Evolutionary conservation across 2,113 vertebrate species (phyloP).

Genomic region (Catharus bicknelli): DNA sequence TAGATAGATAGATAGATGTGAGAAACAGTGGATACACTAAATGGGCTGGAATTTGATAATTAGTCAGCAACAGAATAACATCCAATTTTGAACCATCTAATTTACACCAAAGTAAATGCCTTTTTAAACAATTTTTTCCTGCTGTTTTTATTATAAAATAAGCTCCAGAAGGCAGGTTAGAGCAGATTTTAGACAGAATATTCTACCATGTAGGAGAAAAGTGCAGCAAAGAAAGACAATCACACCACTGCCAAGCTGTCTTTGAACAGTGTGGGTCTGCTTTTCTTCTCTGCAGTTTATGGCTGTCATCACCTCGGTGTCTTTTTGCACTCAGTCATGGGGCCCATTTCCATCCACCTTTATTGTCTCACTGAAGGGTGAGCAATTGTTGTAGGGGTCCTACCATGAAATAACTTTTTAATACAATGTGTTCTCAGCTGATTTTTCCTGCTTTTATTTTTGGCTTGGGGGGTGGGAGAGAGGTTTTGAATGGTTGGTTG

Average conservation of each 20-base stretch:
- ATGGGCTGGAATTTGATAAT: not conserved
- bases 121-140: not conserved
- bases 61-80: not conserved
- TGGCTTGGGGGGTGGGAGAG: fast-evolving
- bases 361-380: not conserved
- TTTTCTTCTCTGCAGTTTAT: not conserved
- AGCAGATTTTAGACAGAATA: not conserved
- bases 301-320: not conserved
- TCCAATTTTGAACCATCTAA: fast-evolving
- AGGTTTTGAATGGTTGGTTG: too few relatives aligned
- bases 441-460: not conserved
- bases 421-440: not conserved
- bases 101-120: not conserved
- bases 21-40: not conserved
- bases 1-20: not conserved
- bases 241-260: fast-evolving
- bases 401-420: not conserved
- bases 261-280: not conserved
- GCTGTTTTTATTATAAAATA: not conserved
- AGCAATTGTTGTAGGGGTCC: not conserved
- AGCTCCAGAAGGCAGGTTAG: not conserved
- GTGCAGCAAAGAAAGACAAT: not conserved
- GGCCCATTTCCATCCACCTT: not conserved
- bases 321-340: not conserved
- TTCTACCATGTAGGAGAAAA: not conserved